Percentiles rank a stretch among this genome's conserved stretches.
phyloP scores from a whole-genome alignment of 2,113 vertebrate genomes.

The Hypomesus transpacificus region DNA sequence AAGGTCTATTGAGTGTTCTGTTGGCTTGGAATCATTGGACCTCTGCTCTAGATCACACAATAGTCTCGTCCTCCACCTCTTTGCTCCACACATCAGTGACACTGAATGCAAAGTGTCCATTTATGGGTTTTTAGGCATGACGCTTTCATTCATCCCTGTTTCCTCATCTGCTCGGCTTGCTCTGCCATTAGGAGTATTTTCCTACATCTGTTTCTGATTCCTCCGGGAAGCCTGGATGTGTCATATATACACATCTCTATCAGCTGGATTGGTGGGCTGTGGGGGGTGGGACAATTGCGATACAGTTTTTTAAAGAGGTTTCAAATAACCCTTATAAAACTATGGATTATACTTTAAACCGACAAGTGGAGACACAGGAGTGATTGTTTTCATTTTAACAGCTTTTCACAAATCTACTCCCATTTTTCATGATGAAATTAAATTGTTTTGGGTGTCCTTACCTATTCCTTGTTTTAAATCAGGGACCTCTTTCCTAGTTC shows the following conservation, averaged over 20 bases:
- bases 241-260: slow-evolving; percentile 46
- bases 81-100: slow-evolving; percentile 32
- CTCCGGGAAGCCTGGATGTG: slow-evolving; percentile 14
- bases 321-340: slow-evolving; percentile 48
- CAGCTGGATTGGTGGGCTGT: slow-evolving; percentile 57
- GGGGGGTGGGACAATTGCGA: slow-evolving; percentile 45
- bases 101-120: slow-evolving; percentile 47
- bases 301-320: slow-evolving; percentile 33
- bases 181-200: slow-evolving; percentile 37
- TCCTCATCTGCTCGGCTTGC: slow-evolving; percentile 42
- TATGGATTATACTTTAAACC: slow-evolving; percentile 13
- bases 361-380: slow-evolving; percentile 13
- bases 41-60: slow-evolving; percentile 44
- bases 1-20: slow-evolving; percentile 38
- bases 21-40: slow-evolving; percentile 31
- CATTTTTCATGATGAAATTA: slow-evolving; percentile 1
- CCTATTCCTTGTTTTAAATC: slow-evolving; percentile 5
- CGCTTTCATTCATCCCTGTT: slow-evolving; percentile 40
- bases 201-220: slow-evolving; percentile 65
- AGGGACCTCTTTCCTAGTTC: neutral
- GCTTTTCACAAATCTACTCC: slow-evolving; percentile 17
- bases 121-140: slow-evolving; percentile 35
- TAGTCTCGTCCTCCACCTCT: slow-evolving; percentile 35
- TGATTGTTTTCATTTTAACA: slow-evolving; percentile 16
- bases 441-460: neutral